Base-by-base conservation (phyloP, 1,140 invertebrate genomes). In the Hydropsyche tenuis region DNA sequence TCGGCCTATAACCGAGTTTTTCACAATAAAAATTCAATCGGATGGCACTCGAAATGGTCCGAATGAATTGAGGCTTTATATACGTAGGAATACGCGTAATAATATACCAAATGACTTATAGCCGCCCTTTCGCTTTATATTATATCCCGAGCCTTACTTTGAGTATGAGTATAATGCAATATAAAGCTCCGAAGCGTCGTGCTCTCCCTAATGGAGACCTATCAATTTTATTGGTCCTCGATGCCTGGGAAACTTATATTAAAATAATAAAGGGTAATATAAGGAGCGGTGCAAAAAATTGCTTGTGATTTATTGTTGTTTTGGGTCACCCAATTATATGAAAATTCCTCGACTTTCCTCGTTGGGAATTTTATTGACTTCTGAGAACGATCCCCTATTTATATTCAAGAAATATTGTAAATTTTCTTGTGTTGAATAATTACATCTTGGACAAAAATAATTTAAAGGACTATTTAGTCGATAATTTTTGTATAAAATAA, bases 21-120 rank as follows among this genome's bases (percentile, higher is more conserved):
- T 27, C 43, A 43, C 65, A 68, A 68, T 68, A 68, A 68, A 68
- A 68, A 68, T 48, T 68, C 65, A 68, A 68, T 68, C 65, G 37
- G 37, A 68, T 27, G 46, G 25, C 65, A 68, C 65, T 68, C 46
- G 43, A 30, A 53, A n/a, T 20, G 37, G 9, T n/a, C 18, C 30
- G 64, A 51, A 68, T 68, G 65, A 68, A 68, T 68, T 16, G 43
- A 68, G 43, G 22, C 42, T 46, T 43, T 68, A 60, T 23, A 18
- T 9, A 14, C 63, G 30, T 16, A 12, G 27, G 63, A n/a, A 60
- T 20, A 2, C 16, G 20, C 18, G 14, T n/a, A 51, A 51, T 37
- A 37, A 37, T 37, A 37, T 37, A 37, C 3, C 3, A 9, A 37
- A 63, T 63, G 60, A 63, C 60, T 63, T 63, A 63, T 23, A 1